Conservation (phyloP, 1,140 invertebrate species). For the Grapholita molesta region DNA sequence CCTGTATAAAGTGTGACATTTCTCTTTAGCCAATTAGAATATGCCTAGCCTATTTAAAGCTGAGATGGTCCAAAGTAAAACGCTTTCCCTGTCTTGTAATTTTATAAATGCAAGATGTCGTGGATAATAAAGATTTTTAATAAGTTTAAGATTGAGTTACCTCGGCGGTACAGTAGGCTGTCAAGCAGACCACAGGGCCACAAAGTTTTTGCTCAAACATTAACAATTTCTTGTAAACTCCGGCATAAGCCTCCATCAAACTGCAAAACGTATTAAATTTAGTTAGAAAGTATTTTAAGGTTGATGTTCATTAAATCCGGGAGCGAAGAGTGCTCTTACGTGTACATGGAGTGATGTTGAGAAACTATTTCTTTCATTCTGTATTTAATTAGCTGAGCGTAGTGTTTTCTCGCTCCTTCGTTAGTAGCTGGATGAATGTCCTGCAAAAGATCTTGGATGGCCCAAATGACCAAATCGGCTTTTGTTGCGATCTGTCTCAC, state of each 20-base stretch:
- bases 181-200: constrained; percentile 52
- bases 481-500: constrained; percentile 51
- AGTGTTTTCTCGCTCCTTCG: constrained; percentile 27
- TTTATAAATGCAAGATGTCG: constrained; percentile 6
- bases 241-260: constrained; percentile 40
- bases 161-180: constrained; percentile 50
- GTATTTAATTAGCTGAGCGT: constrained; percentile 34
- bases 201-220: constrained; percentile 49
- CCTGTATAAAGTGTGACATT: neutral
- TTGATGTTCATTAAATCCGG: neutral
- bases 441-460: constrained; percentile 47
- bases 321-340: constrained; percentile 26
- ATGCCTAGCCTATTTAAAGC: too few species aligned
- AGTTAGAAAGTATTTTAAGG: neutral
- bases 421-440: constrained; percentile 37
- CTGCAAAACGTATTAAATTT: constrained; percentile 28
- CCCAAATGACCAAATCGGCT: constrained; percentile 52
- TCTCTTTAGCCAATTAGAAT: neutral
- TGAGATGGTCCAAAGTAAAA: neutral
- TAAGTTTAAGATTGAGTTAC: constrained; percentile 27
- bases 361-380: constrained; percentile 46
- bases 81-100: neutral
- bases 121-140: neutral
- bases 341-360: constrained; percentile 49
- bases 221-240: constrained; percentile 51